Conservation (phyloP, 2,797 vertebrate genomes). For the Brachymystax lenok region DNA sequence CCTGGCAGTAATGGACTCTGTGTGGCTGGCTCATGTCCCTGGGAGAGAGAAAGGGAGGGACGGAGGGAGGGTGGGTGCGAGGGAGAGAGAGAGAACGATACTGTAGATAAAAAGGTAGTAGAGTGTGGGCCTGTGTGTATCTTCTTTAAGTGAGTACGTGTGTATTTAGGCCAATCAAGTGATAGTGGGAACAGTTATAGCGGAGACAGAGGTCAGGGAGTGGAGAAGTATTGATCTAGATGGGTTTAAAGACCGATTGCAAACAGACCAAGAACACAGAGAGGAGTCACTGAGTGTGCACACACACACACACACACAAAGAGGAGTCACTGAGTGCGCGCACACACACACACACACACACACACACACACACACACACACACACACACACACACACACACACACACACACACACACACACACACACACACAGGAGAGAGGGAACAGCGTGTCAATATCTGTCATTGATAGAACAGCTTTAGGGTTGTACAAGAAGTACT, state of each 20-base stretch:
- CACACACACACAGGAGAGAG: slow-evolving; percentile 37
- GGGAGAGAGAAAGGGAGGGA: slow-evolving; percentile 38
- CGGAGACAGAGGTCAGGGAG: neutral
- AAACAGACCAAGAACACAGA: slow-evolving; percentile 44
- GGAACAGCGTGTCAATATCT: slow-evolving; percentile 36
- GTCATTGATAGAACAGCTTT: slow-evolving; percentile 26
- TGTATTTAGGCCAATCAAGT: slow-evolving; percentile 4
- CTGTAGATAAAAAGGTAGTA: too few relatives aligned
- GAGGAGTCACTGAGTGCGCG: slow-evolving; percentile 58
- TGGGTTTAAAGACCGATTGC: slow-evolving; percentile 54
- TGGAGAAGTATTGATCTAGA: slow-evolving; percentile 56
- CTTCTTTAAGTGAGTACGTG: neutral
- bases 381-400: slow-evolving; percentile 41
- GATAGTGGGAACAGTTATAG: neutral
- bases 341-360: slow-evolving; percentile 8
- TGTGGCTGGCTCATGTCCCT: slow-evolving; percentile 66
- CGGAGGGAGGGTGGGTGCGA: slow-evolving; percentile 15
- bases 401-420: slow-evolving; percentile 32
- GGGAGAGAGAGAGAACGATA: slow-evolving; percentile 10
- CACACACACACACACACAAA: neutral
- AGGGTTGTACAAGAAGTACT: slow-evolving; percentile 41
- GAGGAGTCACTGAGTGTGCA: slow-evolving; percentile 60
- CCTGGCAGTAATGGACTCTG: slow-evolving; percentile 78
- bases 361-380: slow-evolving; percentile 17
- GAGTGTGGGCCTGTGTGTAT: neutral